These are phyloP conservation scores for Lepidostoma basale DNA, from an alignment of 1,140 invertebrate genomes.

Conservation along the genomic window DNA sequence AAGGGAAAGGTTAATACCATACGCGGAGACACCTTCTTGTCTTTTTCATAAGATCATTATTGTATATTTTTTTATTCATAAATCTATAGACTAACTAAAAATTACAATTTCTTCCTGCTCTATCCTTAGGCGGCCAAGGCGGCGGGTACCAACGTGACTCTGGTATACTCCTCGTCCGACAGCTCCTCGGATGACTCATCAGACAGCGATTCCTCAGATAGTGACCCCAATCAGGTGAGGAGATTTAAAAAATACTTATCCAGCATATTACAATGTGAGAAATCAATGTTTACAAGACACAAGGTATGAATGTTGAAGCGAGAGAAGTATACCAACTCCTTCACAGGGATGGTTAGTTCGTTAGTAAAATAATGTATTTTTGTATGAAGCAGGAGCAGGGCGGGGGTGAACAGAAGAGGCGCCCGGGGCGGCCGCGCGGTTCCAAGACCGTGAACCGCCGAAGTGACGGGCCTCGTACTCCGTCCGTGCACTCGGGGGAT, in stretches of 20 bases:
- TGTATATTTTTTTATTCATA: too few relatives aligned
- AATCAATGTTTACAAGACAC: too few relatives aligned
- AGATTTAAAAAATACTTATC: too few relatives aligned
- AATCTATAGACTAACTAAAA: too few relatives aligned
- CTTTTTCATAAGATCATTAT: too few relatives aligned
- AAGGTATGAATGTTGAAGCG: too few relatives aligned
- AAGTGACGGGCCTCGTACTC: constrained; percentile 38
- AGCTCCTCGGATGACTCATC: constrained; percentile 55
- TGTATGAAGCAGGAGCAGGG: constrained; percentile 47
- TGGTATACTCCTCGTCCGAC: constrained; percentile 60
- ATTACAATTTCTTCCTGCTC: too few relatives aligned
- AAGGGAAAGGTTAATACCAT: too few relatives aligned
- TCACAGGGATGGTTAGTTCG: too few relatives aligned
- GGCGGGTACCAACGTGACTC: constrained; percentile 53
- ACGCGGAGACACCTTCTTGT: too few relatives aligned
- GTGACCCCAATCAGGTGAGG: constrained; percentile 50
- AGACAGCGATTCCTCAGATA: constrained; percentile 56
- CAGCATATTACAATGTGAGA: too few relatives aligned
- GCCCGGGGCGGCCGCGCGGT: constrained; percentile 57
- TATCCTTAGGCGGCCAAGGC: constrained; percentile 24
- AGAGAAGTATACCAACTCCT: too few relatives aligned
- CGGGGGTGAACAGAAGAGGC: constrained; percentile 51
- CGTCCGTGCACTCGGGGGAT: constrained; percentile 32
- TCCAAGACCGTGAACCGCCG: constrained; percentile 50
- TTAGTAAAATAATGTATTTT: neutral